These are phyloP conservation scores for Amphiprion percula DNA, from an alignment of 2,113 vertebrate species.

Conservation along the genomic window DNA sequence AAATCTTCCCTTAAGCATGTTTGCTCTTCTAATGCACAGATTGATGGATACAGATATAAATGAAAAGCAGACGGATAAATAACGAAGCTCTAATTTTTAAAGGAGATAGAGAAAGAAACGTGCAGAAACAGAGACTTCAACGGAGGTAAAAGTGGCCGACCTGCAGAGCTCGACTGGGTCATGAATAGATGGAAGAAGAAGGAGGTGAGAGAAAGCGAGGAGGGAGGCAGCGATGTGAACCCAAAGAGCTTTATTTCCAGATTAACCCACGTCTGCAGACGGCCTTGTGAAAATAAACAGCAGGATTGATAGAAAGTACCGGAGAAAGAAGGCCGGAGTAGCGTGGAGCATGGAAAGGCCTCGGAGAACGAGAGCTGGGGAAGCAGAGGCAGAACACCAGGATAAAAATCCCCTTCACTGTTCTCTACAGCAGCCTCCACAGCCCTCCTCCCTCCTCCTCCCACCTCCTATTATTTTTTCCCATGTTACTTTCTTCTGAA, in stretches of 20 bases:
- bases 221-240: conserved; percentile 56
- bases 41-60: no score
- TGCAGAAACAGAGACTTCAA: conserved; percentile 41
- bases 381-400: conserved; percentile 31
- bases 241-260: conserved; percentile 71
- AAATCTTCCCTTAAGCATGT: no score
- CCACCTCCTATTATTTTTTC: conserved; percentile 80
- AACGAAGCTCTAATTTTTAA: not conserved
- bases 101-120: conserved; percentile 5
- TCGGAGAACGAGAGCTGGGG: conserved; percentile 39
- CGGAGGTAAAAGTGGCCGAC: not conserved
- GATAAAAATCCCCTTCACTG: conserved; percentile 79
- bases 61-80: not conserved
- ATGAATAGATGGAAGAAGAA: conserved; percentile 36
- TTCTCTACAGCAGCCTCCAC: conserved; percentile 47
- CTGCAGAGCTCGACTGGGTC: conserved; percentile 45
- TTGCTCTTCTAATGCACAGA: no score
- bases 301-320: conserved; percentile 40
- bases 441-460: conserved; percentile 61
- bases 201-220: conserved; percentile 32
- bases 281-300: conserved; percentile 29
- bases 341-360: conserved; percentile 47
- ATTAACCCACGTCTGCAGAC: conserved; percentile 52
- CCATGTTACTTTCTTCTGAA: conserved; percentile 81
- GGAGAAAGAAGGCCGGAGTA: conserved; percentile 38